Evolutionary conservation across 2,113 vertebrate species (phyloP), one percentile per base, ranked within the genome.

Genomic region (Cathartes aura): DNA sequence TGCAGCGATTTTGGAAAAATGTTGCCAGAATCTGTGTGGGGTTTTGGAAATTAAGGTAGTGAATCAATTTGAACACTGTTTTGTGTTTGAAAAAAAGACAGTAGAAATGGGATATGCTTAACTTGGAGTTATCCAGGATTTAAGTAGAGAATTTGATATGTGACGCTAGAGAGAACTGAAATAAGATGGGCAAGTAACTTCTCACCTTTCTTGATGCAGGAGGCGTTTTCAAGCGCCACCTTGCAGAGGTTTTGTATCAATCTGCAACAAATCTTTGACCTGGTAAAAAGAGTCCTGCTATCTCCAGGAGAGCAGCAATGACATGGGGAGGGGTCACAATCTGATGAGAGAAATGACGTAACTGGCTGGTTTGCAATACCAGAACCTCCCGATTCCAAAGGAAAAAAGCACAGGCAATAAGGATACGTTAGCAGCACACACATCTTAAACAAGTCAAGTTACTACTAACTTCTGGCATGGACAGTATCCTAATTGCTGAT

Each of bases 1-100:
- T 67, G 40, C 38, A 72, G 24, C 2, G 1, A 8, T 45, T 83
- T 84, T 50, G 14, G 64, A 43, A 79, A 87, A 75, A 67, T 4
- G 2, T 47, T 84, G 42, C 15, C 0, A 0, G 26, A 71, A 24
- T 75, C 21, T 55, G 7, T 29, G 24, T 1, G 4, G 18, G 1
- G 5, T 36, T 91, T 75, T 45, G n/a, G 15, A 78, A 93, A 55
- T 42, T 3, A 52, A 80, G 14, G 21, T 30, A 40, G 15, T 16
- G 22, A 81, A 83, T 59, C 30, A 48, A 32, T 78, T 42, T 26
- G 80, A 86, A 45, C 10, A 5, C 10, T 24, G 8, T 34, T 75
- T 34, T 83, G 17, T 62, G 29, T 52, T 85, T 27, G 32, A 23
- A 42, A 60, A 34, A 40, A 40, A 85, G 5, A 53, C 47, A 52